phyloP scores from a whole-genome alignment of 2,797 vertebrate genomes.

The Threskiornis aethiopicus region DNA sequence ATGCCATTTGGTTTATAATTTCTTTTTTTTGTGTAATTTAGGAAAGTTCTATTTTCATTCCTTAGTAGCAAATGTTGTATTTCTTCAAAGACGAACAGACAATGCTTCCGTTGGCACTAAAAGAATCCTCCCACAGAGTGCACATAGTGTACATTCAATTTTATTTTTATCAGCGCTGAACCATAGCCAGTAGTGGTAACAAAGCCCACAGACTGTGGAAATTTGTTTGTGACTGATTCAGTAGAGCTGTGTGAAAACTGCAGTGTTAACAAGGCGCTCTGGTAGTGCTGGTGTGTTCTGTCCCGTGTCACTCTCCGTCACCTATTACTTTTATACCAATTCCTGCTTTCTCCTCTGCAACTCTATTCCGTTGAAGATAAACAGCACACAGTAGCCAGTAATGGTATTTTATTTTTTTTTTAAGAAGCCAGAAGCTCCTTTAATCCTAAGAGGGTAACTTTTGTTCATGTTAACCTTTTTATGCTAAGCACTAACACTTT shows the following conservation, averaged over 20 bases:
- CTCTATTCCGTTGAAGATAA: neutral
- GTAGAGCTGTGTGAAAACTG: neutral
- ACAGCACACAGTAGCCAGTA: neutral
- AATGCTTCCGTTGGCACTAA: constrained; percentile 34
- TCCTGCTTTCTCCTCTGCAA: neutral
- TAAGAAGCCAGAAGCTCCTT: neutral
- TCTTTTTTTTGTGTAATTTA: constrained; percentile 4
- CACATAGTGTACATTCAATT: neutral
- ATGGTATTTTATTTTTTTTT: neutral
- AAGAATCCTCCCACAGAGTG: constrained; percentile 27
- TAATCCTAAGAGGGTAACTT: neutral
- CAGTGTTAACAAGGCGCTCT: neutral
- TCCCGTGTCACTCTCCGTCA: neutral
- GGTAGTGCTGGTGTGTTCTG: neutral
- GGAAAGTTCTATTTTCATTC: constrained; percentile 43
- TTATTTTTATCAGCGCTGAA: constrained; percentile 27
- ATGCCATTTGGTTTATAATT: constrained; percentile 29
- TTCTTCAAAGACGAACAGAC: neutral
- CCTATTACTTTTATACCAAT: fast-evolving
- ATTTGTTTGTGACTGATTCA: neutral
- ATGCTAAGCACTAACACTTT: neutral
- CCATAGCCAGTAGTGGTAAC: neutral
- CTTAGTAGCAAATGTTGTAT: constrained; percentile 10
- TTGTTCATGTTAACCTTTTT: neutral
- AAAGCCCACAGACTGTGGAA: neutral